Base-by-base conservation (phyloP, 2,888 invertebrate genomes). In the Phorcus lineatus region DNA sequence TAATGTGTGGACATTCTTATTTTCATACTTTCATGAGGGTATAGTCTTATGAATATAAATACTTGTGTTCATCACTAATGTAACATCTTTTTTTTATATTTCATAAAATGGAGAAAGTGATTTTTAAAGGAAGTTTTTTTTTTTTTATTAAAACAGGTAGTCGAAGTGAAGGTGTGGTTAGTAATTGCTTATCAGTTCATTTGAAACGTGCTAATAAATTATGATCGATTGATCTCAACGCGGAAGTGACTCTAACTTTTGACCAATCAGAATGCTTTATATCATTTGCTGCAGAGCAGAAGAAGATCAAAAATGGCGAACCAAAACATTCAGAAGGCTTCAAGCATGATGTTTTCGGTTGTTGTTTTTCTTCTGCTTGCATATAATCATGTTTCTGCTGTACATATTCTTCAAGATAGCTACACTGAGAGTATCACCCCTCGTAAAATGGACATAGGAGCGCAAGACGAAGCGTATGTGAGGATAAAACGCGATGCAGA, bases 281-380 rank as follows among this genome's bases (percentile, higher is more conserved):
- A 24, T 6, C 28, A 62, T 62, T 62, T 24, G 62, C 62, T 62
- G 62, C 62, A 16, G 62, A 62, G 13, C 62, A 28, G 62, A 28
- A 62, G 24, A 16, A 62, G 24, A 62, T 62, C 62, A 52, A 74
- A 52, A 22, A 74, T 74, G 74, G 74, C 74, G 74, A 19, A 74
- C 74, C 74, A 74, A 74, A 74, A 74, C 74, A 74, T 47, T 74
- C 74, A 22, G 9, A 24, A 22, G 22, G 22, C n/a, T 19, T 40
- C 47, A 52, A 24, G 74, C 24, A 24, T 74, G 52, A 17, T 16
- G 40, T 0, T 74, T 74, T 47, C 3, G n/a, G 22, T 74, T 52
- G 24, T 47, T 47, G 17, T 74, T 74, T 52, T 74, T n/a, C 13
- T 74, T 47, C 19, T 19, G 9, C 11, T 40, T 22, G 52, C 22